A percentile compares a stretch with the other conserved stretches of the same genome.
These are phyloP conservation scores for Poicephalus meyeri DNA, from an alignment of 2,113 vertebrate genomes.

Conservation along the genomic window DNA sequence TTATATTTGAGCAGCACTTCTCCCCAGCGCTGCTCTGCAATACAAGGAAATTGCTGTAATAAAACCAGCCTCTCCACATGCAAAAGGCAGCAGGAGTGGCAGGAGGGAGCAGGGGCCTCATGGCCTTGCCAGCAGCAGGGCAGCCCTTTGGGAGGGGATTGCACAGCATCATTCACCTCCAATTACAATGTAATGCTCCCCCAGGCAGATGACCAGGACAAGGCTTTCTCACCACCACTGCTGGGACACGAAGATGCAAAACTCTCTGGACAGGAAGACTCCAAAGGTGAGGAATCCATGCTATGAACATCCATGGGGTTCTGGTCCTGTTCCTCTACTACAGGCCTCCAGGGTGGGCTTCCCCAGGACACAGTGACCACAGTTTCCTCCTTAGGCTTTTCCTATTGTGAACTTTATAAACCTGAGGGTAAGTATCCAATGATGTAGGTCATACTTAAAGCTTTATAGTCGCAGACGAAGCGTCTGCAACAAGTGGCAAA, in stretches of 20 bases:
- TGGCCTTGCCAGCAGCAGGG: not conserved
- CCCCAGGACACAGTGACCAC: not conserved
- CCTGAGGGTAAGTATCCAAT: not conserved
- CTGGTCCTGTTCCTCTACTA: not conserved
- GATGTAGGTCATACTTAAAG: not conserved
- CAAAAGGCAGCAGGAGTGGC: accelerated
- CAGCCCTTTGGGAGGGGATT: not conserved
- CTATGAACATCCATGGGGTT: not conserved
- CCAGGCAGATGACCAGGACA: not conserved
- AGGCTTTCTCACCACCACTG: not conserved
- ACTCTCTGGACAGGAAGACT: not conserved
- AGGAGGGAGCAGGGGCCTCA: not conserved
- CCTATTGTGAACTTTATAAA: not conserved
- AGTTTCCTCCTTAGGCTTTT: not conserved
- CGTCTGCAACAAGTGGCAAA: not conserved
- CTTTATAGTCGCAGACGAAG: not conserved
- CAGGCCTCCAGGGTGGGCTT: not conserved
- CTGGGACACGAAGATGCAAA: not conserved
- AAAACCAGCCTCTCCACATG: not conserved
- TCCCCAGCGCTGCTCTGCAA: not conserved
- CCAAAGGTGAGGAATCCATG: not conserved
- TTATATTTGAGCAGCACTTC: not conserved
- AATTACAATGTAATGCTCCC: not conserved
- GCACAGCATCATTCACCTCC: not conserved
- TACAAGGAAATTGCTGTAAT: not conserved